These are phyloP conservation scores for Tipula unca DNA, from an alignment of 2,888 invertebrate genomes.

Conservation along the genomic window DNA sequence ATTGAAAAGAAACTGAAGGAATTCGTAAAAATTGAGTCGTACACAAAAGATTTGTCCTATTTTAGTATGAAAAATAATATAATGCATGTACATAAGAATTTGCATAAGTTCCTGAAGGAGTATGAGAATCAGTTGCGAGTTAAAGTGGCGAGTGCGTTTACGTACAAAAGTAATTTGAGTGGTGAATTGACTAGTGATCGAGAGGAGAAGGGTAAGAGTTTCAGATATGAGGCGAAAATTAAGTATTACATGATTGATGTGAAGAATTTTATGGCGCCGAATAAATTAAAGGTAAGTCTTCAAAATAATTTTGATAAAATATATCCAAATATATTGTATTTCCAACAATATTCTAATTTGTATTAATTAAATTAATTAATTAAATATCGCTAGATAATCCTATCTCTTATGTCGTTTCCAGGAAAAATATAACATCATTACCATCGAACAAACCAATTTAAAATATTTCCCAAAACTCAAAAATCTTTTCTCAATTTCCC, in stretches of 20 bases:
- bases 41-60: constrained; percentile 90
- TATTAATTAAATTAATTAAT: too few species aligned
- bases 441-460: background rate
- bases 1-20: constrained; percentile 89
- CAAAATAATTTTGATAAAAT: too few species aligned
- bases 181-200: constrained; percentile 35
- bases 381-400: too few species aligned
- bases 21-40: constrained; percentile 89
- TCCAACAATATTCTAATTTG: too few species aligned
- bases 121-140: constrained; percentile 55
- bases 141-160: constrained; percentile 38
- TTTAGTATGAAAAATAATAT: constrained; percentile 87
- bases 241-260: constrained; percentile 35
- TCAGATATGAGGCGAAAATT: constrained; percentile 36
- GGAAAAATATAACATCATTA: background rate
- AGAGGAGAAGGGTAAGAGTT: constrained; percentile 34
- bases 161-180: constrained; percentile 36
- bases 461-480: constrained; percentile 32
- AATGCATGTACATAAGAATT: constrained; percentile 75
- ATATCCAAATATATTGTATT: too few species aligned
- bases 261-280: constrained; percentile 36
- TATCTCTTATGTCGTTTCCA: background rate
- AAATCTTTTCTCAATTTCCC: constrained; percentile 52
- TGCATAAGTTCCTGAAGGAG: constrained; percentile 80
- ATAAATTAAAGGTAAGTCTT: constrained; percentile 29